Evolutionary conservation across 2,113 vertebrate genomes (phyloP).

Genomic region (Motacilla tschutschensis): DNA sequence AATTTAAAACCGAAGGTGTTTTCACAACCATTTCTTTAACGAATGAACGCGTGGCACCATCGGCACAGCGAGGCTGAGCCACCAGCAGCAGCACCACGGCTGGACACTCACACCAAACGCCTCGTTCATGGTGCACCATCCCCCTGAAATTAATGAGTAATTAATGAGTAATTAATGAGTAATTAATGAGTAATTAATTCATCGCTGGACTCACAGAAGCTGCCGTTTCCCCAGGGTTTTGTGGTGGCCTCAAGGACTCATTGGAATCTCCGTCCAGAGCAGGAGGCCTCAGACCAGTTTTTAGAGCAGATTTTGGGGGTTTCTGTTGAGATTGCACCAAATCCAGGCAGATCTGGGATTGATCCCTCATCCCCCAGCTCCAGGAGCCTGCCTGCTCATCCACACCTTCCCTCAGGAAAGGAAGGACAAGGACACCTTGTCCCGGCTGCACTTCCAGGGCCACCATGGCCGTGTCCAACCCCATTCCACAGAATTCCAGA

Average conservation of each 20-base stretch:
- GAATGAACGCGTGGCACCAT: accelerated
- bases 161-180: too few species aligned
- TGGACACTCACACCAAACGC: not conserved
- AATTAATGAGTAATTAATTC: not conserved
- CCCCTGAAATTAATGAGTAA: not conserved
- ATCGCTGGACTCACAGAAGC: accelerated
- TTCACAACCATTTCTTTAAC: not conserved
- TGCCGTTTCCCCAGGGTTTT: accelerated
- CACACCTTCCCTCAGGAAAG: not conserved
- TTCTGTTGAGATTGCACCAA: not conserved
- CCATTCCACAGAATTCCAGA: not conserved
- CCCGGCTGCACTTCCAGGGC: accelerated
- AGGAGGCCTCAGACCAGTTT: not conserved
- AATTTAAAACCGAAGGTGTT: not conserved
- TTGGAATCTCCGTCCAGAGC: not conserved
- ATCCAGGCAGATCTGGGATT: not conserved
- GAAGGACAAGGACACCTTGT: not conserved
- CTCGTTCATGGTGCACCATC: accelerated
- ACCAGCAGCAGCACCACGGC: accelerated
- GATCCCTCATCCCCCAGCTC: not conserved
- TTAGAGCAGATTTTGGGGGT: not conserved
- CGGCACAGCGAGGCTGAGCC: accelerated
- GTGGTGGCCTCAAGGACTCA: not conserved
- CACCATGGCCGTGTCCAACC: accelerated
- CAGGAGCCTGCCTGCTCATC: not conserved